These are phyloP conservation scores for Chrysogorgia sp. DNA, from an alignment of 92 coral and sea anemone genomes.

Conservation along the genomic window DNA sequence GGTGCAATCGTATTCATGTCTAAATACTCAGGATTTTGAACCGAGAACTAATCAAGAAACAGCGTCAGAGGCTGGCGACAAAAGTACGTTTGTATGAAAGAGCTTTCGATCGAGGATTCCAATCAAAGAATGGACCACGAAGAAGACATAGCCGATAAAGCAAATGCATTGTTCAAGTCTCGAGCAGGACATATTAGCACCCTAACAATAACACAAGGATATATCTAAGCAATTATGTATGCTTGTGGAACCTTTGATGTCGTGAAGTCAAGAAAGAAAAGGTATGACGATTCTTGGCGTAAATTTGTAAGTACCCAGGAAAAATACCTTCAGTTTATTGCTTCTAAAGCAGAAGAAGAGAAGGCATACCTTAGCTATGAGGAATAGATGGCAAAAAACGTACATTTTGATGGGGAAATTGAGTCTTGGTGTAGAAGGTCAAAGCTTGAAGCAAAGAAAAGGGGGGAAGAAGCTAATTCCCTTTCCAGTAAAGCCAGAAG, in stretches of 20 bases:
- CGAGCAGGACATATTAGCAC: constrained; percentile 23
- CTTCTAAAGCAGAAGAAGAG: constrained; percentile 2
- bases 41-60: too few relatives aligned
- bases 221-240: too few relatives aligned
- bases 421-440: constrained; percentile 27
- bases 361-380: constrained; percentile 8
- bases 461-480: too few relatives aligned
- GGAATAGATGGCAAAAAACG: constrained; percentile 46
- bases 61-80: too few relatives aligned
- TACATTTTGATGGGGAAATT: constrained; percentile 18
- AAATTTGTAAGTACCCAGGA: constrained; percentile 50
- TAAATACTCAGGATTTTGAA: too few relatives aligned
- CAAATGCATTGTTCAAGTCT: not conserved
- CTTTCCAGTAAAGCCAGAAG: too few relatives aligned
- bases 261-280: too few relatives aligned
- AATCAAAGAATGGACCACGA: constrained; percentile 15
- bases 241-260: too few relatives aligned
- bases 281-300: too few relatives aligned
- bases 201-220: constrained; percentile 11
- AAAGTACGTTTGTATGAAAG: too few relatives aligned
- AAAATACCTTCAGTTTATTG: constrained; percentile 14
- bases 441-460: constrained; percentile 25
- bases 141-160: not conserved
- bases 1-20: not conserved
- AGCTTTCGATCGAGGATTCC: too few relatives aligned